phyloP scores from a whole-genome alignment of 2,888 invertebrate genomes.

The Trachelus iudaicus region DNA sequence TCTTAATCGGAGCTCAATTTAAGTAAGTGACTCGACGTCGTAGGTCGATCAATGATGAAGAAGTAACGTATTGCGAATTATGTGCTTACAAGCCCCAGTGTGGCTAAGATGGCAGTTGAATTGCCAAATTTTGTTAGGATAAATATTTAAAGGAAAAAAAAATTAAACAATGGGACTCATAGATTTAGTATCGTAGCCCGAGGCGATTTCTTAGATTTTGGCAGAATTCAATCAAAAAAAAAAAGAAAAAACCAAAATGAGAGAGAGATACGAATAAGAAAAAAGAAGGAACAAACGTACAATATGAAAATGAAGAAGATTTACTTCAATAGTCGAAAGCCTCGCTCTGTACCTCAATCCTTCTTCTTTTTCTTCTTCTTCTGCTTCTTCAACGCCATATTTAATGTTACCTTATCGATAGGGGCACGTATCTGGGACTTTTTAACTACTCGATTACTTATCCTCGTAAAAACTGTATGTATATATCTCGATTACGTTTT shows the following conservation, averaged over 20 bases:
- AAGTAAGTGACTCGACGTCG: conserved; percentile 23
- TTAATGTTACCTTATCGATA: background rate
- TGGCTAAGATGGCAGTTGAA: background rate
- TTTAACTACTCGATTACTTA: background rate
- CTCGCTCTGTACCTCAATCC: background rate
- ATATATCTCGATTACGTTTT: background rate
- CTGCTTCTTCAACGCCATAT: background rate
- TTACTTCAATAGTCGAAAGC: background rate
- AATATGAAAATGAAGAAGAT: background rate
- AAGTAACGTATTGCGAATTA: conserved; percentile 7
- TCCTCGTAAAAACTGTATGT: background rate
- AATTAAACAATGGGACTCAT: background rate
- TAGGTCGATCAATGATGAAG: conserved; percentile 9
- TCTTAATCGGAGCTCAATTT: conserved; percentile 49
- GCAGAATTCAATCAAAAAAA: background rate
- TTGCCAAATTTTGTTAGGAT: background rate
- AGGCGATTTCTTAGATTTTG: background rate
- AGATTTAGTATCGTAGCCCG: background rate
- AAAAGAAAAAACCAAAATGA: background rate
- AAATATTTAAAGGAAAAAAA: background rate
- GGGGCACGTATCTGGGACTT: background rate
- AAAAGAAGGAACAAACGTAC: background rate
- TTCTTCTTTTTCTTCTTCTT: background rate
- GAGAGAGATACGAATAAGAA: background rate
- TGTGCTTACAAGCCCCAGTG: background rate